Evolutionary conservation across 2,888 invertebrate genomes (phyloP).

Genomic region (Labia minor): DNA sequence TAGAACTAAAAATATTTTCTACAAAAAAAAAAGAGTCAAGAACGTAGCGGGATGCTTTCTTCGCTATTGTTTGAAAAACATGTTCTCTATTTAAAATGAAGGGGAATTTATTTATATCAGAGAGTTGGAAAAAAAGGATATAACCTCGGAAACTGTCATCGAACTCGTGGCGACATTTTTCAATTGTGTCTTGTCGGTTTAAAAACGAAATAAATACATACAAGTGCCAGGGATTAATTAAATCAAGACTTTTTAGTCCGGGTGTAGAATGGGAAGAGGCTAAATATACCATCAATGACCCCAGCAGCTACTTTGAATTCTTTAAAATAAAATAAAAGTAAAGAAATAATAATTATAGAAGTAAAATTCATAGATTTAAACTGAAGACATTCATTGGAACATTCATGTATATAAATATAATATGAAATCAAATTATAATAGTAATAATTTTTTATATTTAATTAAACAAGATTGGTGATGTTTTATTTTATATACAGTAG

Average conservation of each 20-base stretch:
- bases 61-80: background rate
- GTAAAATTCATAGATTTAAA: too few relatives aligned
- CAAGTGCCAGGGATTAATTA: slow-evolving; percentile 6
- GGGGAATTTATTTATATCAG: background rate
- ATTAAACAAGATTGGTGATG: too few relatives aligned
- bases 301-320: too few relatives aligned
- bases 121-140: background rate
- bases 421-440: too few relatives aligned
- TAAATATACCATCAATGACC: background rate
- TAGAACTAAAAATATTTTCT: background rate
- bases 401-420: too few relatives aligned
- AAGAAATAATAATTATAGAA: too few relatives aligned
- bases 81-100: background rate
- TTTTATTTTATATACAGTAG: too few relatives aligned
- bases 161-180: background rate
- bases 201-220: background rate
- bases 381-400: too few relatives aligned
- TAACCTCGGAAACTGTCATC: background rate
- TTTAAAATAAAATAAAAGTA: too few relatives aligned
- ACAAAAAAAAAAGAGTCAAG: background rate
- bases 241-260: background rate
- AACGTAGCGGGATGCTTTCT: background rate
- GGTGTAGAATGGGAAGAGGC: background rate
- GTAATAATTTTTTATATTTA: too few relatives aligned
- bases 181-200: background rate